Evolutionary conservation across 2,888 invertebrate species (phyloP), one percentile per base, ranked within the genome.

Genomic region (Clusia tigrina): DNA sequence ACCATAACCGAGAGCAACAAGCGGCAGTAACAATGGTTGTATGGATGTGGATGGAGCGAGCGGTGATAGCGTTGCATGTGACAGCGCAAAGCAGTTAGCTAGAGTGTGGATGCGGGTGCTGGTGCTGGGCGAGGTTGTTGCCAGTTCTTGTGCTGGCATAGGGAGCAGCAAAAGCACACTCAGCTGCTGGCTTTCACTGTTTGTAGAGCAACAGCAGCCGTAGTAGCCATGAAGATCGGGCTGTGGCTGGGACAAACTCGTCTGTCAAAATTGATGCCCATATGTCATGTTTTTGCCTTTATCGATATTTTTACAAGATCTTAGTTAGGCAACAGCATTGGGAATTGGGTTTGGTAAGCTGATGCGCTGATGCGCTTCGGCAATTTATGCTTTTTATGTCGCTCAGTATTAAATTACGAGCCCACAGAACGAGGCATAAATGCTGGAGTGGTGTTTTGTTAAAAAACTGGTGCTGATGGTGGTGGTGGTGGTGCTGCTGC

Each of bases 401-500:
- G n/a, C n/a, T n/a, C n/a, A n/a, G n/a, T n/a, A n/a, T n/a, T n/a
- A n/a, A n/a, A 51, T 61, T 20, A 55, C n/a, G 20, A n/a, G n/a
- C n/a, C n/a, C n/a, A n/a, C n/a, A n/a, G n/a, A n/a, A n/a, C n/a
- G n/a, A n/a, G n/a, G n/a, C n/a, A n/a, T n/a, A n/a, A n/a, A n/a
- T n/a, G n/a, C n/a, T n/a, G n/a, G n/a, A n/a, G n/a, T n/a, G n/a
- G n/a, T n/a, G n/a, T n/a, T n/a, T n/a, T n/a, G n/a, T n/a, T n/a
- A n/a, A n/a, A n/a, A n/a, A n/a, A n/a, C 23, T 54, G 15, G 9
- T 55, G 38, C 38, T 60, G 54, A 59, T 66, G 63, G 54, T 59
- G 58, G 60, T 62, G 38, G 17, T 67, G 65, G 69, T 72, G 69
- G 66, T 65, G 64, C 65, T 59, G 42, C 3, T 42, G 42, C 10